phyloP scores from a whole-genome alignment of 2,888 invertebrate genomes.

The Tinea pellionella region DNA sequence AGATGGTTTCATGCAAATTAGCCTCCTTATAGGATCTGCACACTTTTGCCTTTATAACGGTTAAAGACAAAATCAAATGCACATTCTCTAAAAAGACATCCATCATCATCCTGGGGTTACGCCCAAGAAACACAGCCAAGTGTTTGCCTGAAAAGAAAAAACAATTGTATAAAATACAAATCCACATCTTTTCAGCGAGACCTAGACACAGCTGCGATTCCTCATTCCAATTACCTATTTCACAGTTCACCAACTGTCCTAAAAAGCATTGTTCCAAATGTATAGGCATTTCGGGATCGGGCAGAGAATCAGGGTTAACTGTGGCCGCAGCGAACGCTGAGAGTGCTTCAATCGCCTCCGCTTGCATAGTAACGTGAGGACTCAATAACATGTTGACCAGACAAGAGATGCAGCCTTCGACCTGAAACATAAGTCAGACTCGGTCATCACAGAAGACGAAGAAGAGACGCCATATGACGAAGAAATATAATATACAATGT shows the following conservation, averaged over 20 bases:
- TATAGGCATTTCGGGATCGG: background rate
- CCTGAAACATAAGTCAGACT: constrained; percentile 29
- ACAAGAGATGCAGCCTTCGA: constrained; percentile 77
- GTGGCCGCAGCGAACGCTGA: constrained; percentile 67
- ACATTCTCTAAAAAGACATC: background rate
- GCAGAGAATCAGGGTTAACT: constrained; percentile 26
- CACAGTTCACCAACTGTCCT: constrained; percentile 51
- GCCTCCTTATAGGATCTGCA: background rate
- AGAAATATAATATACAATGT: background rate
- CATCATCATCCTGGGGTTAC: background rate
- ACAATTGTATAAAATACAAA: too few relatives aligned
- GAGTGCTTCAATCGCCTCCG: constrained; percentile 81
- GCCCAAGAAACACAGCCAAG: background rate
- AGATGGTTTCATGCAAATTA: background rate
- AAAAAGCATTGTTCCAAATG: constrained; percentile 39
- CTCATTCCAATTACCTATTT: constrained; percentile 60
- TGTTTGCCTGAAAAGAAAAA: background rate
- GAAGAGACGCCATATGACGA: background rate
- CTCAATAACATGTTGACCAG: constrained; percentile 86
- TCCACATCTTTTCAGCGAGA: too few relatives aligned
- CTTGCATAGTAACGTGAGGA: constrained; percentile 89
- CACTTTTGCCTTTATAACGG: background rate
- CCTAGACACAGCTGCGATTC: too few relatives aligned
- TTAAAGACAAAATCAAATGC: background rate
- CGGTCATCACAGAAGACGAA: background rate